Base-by-base conservation (phyloP, 2,888 invertebrate species). In the Agrypnus murinus region DNA sequence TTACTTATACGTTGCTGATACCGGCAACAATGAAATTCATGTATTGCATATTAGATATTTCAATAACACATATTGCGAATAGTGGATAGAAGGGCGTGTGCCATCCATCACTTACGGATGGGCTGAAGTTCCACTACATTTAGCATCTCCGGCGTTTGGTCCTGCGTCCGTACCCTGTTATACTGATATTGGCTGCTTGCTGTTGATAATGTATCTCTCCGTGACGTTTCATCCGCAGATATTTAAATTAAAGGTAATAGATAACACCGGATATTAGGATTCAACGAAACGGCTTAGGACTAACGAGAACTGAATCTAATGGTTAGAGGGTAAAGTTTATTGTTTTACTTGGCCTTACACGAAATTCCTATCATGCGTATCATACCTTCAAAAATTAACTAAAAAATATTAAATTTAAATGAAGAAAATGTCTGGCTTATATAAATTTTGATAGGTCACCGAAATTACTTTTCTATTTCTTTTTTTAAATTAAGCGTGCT, bases 21-120 rank as follows among this genome's bases (percentile, higher is more conserved):
- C 46, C 19, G 31, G 36, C 25, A 10, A 60, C 55, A 65, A 70
- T 70, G 65, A 71, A 71, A 50, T 71, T 65, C 59, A 57, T 65
- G 68, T 65, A 71, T 67, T 72, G 73, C 76, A 83, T 83, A 84
- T 84, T 84, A 82, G 83, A 83, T 83, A 84, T 84, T 84, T 84
- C 84, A 84, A 84, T 84, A 84, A 84, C 83, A 83, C 83, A 83
- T 83, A 83, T 83, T 83, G 83, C 83, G 80, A 81, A 71, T 71
- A 62, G 69, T 83, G 82, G 84, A 83, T 84, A 82, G 81, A 82
- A 83, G 84, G 83, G 84, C 83, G 83, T 84, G 82, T 79, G 81
- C 82, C 84, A 86, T 86, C 85, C 84, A 85, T 86, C 85, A 85
- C 85, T 86, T 80, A 84, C 85, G 85, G 84, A 82, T 84, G 84